A percentile compares a stretch with the other conserved stretches of the same genome.
Evolutionary conservation across 2,113 vertebrate genomes (phyloP).

Genomic region (Cynocephalus volans): DNA sequence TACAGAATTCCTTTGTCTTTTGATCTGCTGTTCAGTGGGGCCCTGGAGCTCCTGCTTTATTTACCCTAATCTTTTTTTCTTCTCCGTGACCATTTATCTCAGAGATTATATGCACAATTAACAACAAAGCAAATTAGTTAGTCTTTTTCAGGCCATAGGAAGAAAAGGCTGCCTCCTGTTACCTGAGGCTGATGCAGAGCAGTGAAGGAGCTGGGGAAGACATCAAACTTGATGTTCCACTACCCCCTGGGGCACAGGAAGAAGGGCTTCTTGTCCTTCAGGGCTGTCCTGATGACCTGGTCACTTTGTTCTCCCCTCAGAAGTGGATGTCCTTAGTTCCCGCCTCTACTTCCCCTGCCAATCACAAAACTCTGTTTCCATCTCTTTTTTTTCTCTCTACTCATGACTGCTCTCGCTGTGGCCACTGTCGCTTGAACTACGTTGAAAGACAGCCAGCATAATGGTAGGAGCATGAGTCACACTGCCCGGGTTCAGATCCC

Average conservation of each 20-base stretch:
- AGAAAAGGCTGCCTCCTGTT: neutral
- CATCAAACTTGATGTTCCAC: neutral
- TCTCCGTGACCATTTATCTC: neutral
- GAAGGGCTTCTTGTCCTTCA: neutral
- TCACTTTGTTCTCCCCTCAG: neutral
- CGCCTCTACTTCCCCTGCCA: neutral
- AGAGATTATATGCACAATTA: constrained; percentile 1
- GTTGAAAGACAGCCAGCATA: neutral
- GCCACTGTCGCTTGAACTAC: neutral
- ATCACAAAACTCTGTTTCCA: neutral
- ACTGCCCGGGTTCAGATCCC: neutral
- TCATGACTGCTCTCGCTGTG: neutral
- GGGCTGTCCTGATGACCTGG: neutral
- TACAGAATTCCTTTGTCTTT: neutral
- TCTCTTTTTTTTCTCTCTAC: neutral
- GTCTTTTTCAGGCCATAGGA: neutral
- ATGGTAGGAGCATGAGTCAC: neutral
- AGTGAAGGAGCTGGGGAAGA: neutral
- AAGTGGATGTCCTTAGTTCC: neutral
- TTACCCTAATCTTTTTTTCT: neutral
- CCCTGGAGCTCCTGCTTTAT: neutral
- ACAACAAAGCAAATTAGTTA: neutral
- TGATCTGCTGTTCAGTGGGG: neutral
- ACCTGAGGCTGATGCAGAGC: neutral
- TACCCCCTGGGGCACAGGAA: neutral